Percentiles rank a stretch among this genome's conserved stretches.
phyloP scores from a whole-genome alignment of 1,140 invertebrate species.

The Trichonephila inaurata region DNA sequence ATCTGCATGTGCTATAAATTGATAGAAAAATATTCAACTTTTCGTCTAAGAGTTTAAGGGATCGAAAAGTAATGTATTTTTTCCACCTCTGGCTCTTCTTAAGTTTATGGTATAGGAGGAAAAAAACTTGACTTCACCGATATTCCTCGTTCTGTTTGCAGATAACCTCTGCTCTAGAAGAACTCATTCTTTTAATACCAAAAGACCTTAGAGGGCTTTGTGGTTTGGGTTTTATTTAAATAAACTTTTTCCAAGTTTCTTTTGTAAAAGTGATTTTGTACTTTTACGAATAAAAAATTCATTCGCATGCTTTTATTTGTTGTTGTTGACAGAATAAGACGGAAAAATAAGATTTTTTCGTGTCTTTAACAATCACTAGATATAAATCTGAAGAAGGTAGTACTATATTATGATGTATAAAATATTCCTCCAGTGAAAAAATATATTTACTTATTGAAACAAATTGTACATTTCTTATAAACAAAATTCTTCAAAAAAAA shows the following conservation, averaged over 20 bases:
- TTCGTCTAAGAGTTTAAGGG: conserved; percentile 28
- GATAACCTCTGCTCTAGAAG: background rate
- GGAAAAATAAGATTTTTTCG: too few relatives aligned
- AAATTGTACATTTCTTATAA: too few relatives aligned
- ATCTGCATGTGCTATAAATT: conserved; percentile 54
- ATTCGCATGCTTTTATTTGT: background rate
- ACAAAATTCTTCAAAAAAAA: too few relatives aligned
- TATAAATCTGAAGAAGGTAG: too few relatives aligned
- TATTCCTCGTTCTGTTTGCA: conserved; percentile 7
- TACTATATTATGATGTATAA: too few relatives aligned
- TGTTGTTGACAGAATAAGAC: background rate
- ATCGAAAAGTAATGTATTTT: conserved; percentile 46
- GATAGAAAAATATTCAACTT: conserved; percentile 60
- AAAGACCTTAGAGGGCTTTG: background rate
- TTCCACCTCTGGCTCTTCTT: background rate
- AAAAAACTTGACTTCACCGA: background rate
- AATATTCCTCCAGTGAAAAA: too few relatives aligned
- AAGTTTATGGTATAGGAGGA: background rate
- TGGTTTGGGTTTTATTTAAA: background rate
- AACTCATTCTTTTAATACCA: background rate
- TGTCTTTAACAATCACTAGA: too few relatives aligned
- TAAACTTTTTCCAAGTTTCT: background rate
- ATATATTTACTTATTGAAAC: too few relatives aligned
- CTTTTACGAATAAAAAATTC: too few relatives aligned
- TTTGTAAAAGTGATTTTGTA: too few relatives aligned